Percentiles rank a stretch among this genome's conserved stretches.
Evolutionary conservation across 2,113 vertebrate species (phyloP).

Genomic region (Hydropotes inermis): DNA sequence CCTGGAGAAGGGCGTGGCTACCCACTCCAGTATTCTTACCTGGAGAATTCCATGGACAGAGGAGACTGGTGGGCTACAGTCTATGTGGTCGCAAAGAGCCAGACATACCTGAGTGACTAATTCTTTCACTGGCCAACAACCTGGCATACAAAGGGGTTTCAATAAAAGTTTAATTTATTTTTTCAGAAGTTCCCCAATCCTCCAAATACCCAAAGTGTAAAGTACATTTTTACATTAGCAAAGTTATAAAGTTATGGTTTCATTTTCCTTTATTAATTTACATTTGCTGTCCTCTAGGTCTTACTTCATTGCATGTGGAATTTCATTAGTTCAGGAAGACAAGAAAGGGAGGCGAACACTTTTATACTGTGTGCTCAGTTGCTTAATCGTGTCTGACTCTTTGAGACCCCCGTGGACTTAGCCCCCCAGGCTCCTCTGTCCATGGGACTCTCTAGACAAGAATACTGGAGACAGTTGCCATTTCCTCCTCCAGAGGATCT

Average conservation of each 20-base stretch:
- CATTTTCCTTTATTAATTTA: not conserved
- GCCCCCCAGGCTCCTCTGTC: not conserved
- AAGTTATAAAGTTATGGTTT: not conserved
- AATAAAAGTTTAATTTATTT: not conserved
- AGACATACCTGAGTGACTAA: not conserved
- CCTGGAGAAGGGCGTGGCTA: not conserved
- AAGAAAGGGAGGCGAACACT: not conserved
- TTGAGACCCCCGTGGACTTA: not conserved
- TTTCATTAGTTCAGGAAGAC: not conserved
- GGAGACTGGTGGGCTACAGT: not conserved
- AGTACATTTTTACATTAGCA: not conserved
- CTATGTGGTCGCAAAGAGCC: not conserved
- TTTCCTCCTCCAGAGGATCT: not conserved
- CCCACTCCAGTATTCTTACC: not conserved
- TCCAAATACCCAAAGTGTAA: not conserved
- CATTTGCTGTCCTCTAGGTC: not conserved
- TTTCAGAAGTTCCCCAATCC: not conserved
- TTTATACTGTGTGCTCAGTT: not conserved
- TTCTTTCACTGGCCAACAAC: not conserved
- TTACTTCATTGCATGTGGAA: not conserved
- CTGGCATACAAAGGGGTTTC: not conserved
- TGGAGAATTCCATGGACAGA: not conserved
- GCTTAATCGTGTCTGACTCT: not conserved
- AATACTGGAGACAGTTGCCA: not conserved
- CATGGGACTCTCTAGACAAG: not conserved